Base-by-base conservation (phyloP, 2,113 vertebrate species). In the Acrocephalus kingi region DNA sequence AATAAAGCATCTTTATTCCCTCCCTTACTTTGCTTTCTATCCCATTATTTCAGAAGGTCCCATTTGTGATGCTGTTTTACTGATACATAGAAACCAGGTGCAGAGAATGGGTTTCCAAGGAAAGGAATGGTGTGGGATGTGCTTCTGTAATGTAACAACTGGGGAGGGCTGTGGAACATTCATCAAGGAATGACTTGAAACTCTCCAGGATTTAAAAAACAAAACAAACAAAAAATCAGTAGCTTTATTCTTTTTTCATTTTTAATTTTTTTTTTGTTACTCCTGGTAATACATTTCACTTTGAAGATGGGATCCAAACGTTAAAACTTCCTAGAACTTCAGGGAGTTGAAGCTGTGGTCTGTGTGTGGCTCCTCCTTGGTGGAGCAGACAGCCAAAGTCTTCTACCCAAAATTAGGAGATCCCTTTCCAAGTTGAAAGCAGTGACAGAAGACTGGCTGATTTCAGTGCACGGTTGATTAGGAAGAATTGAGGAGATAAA, bases 1-100 rank as follows among this genome's bases (percentile, higher is more conserved):
- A 91, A 83, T 77, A 73, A 76, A 89, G 67, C 21, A 15, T 91
- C 62, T 71, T 87, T 89, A 71, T 92, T 94, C 52, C 72, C 43
- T 92, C 64, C 19, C 20, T 81, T 62, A 9, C 75, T 84, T 91
- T 89, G 49, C 81, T 94, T 89, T 58, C 41, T 78, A 66, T 76
- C 25, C 77, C 62, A 18, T 93, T 94, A 79, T 89, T 74, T 85
- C 69, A 77, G 83, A 55, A 92, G 64, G 76, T 92, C 7, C 0
- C 69, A 20, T 84, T 56, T 89, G 56, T 75, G 41, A 11, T 78
- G 62, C 66, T 55, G 20, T 84, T 93, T 79, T 4, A 2, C 37
- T 76, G 74, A 51, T 61, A 30, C 11, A 24, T 21, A 56, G 84
- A 89, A 84, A 56, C 39, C 33, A 84, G n/a, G 52, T 55, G 48